These are phyloP conservation scores for Caenorhabditis angaria DNA, from an alignment of 2,888 invertebrate genomes.

Conservation along the genomic window DNA sequence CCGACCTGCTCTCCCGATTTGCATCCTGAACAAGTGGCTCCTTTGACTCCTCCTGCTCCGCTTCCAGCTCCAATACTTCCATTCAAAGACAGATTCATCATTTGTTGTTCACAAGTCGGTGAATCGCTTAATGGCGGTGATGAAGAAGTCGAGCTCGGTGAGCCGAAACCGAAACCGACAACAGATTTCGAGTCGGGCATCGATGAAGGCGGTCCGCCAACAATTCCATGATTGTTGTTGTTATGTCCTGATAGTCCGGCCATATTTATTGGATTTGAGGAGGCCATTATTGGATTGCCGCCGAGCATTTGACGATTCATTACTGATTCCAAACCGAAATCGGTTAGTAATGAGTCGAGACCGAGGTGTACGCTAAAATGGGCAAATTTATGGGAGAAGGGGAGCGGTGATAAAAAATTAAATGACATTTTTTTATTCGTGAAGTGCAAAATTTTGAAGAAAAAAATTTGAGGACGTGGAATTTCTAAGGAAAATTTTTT, in stretches of 20 bases:
- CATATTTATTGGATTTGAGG: slow-evolving; percentile 18
- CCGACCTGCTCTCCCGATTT: slow-evolving; percentile 76
- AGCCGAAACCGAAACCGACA: slow-evolving; percentile 54
- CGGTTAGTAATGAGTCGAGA: slow-evolving; percentile 79
- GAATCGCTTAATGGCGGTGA: slow-evolving; percentile 58
- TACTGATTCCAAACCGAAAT: slow-evolving; percentile 72
- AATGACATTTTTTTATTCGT: too few species aligned
- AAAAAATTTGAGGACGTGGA: not conserved
- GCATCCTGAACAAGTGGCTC: slow-evolving; percentile 77
- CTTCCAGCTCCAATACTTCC: too few species aligned
- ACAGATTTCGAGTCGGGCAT: slow-evolving; percentile 31
- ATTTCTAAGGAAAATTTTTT: not conserved
- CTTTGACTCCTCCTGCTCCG: too few species aligned
- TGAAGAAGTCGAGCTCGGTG: slow-evolving; percentile 73
- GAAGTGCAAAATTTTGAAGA: too few species aligned
- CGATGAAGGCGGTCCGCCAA: slow-evolving; percentile 8
- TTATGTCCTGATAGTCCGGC: slow-evolving; percentile 6
- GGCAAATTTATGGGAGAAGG: too few species aligned
- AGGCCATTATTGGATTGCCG: slow-evolving; percentile 6
- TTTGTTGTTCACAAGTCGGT: slow-evolving; percentile 42
- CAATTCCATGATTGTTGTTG: slow-evolving; percentile 22
- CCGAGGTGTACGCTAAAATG: slow-evolving; percentile 71
- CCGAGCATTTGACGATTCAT: slow-evolving; percentile 49
- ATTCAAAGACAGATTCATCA: slow-evolving; percentile 22
- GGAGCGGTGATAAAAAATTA: not conserved